Percentiles rank a stretch among this genome's conserved stretches.
Conservation (phyloP, 2,113 vertebrate genomes). For the Hepsetus odoe region DNA sequence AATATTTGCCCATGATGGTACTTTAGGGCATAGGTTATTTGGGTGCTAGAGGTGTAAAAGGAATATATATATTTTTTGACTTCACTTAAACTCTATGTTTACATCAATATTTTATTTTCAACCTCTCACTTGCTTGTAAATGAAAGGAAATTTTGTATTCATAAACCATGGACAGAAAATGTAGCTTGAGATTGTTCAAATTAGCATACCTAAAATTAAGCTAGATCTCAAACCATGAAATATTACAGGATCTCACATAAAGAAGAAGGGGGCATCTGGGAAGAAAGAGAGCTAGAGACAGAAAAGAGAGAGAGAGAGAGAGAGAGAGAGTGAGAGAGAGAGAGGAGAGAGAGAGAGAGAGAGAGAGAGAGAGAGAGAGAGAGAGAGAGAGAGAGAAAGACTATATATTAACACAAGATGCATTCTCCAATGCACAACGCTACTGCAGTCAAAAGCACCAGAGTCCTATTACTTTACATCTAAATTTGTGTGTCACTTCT, state of each 20-base stretch:
- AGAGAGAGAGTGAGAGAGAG: not conserved
- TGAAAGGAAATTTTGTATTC: conserved; percentile 33
- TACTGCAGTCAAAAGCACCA: conserved; percentile 58
- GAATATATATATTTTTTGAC: not conserved
- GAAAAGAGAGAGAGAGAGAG: conserved; percentile 6
- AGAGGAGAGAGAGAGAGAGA: conserved; percentile 9
- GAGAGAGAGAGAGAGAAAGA: not conserved
- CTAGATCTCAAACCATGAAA: conserved; percentile 24
- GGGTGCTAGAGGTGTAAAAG: not conserved
- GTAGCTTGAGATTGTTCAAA: conserved; percentile 7
- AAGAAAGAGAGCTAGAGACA: not conserved
- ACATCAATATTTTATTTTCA: conserved; percentile 37
- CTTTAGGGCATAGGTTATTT: not conserved
- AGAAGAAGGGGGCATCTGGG: not conserved
- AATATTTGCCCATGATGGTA: not conserved
- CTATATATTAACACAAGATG: conserved; percentile 59
- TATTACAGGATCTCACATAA: conserved; percentile 12
- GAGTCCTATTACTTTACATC: conserved; percentile 66
- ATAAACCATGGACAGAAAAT: conserved; percentile 31
- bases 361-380: not conserved
- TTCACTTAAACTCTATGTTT: not conserved
- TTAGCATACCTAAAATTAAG: conserved; percentile 45
- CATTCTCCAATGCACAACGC: conserved; percentile 54
- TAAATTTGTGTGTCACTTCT: conserved; percentile 62
- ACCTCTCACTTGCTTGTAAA: conserved; percentile 13